phyloP scores from a whole-genome alignment of 1,140 invertebrate species.

The Notospermus geniculatus region DNA sequence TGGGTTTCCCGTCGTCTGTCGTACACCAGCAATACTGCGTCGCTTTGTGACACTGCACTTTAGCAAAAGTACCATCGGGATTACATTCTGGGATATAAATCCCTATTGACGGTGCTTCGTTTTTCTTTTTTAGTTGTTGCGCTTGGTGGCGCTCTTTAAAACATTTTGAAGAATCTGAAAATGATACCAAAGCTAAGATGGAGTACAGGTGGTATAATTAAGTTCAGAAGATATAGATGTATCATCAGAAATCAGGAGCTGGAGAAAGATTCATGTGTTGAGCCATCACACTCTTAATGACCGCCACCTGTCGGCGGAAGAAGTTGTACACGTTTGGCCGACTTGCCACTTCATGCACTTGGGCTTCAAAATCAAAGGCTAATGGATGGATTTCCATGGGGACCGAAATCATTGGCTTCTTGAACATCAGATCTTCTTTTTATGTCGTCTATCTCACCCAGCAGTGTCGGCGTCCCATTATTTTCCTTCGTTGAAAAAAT shows the following conservation, averaged over 20 bases:
- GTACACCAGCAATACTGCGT: constrained; percentile 83
- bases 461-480: too few species aligned
- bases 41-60: constrained; percentile 77
- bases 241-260: constrained; percentile 1
- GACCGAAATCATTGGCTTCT: too few species aligned
- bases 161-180: constrained; percentile 29
- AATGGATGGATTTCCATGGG: too few species aligned
- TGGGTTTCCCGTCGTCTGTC: constrained; percentile 72
- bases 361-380: too few species aligned
- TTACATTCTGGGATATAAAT: constrained; percentile 67
- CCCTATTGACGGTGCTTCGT: constrained; percentile 28
- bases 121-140: constrained; percentile 16
- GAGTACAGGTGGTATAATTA: background rate
- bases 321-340: too few species aligned
- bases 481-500: too few species aligned
- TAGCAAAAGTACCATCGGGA: constrained; percentile 74
- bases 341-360: too few species aligned
- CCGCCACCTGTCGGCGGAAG: background rate
- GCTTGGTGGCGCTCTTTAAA: constrained; percentile 33
- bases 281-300: background rate
- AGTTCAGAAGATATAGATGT: too few species aligned
- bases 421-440: too few species aligned
- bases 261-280: constrained; percentile 19
- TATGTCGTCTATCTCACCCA: too few species aligned
- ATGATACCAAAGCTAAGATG: background rate